Evolutionary conservation across 2,888 invertebrate genomes (phyloP).

Genomic region (Tiphia femorata): DNA sequence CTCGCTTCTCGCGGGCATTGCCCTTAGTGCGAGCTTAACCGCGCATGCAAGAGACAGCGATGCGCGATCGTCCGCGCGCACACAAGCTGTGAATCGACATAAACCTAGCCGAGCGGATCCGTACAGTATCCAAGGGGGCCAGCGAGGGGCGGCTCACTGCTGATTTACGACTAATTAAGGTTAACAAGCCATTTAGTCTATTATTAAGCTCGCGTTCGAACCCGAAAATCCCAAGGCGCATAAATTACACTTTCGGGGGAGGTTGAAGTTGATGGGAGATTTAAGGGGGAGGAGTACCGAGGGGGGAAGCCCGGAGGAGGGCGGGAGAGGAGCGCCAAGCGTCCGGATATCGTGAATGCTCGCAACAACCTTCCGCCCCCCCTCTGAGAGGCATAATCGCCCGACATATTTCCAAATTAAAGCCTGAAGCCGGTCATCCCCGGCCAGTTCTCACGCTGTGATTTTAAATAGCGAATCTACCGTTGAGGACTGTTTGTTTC

Average conservation of each 20-base stretch:
- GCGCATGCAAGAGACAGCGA: constrained; percentile 28
- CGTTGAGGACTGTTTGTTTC: constrained; percentile 52
- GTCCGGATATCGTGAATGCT: background rate
- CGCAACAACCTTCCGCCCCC: constrained; percentile 33
- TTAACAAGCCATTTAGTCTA: constrained; percentile 63
- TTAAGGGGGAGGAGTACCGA: no score
- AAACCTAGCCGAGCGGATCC: no score
- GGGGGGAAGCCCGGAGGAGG: constrained; percentile 17
- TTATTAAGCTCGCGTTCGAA: constrained; percentile 58
- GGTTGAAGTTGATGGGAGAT: background rate
- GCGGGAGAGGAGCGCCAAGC: background rate
- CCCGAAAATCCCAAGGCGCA: constrained; percentile 50
- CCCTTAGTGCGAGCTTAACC: no score
- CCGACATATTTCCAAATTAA: constrained; percentile 59
- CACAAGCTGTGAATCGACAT: no score
- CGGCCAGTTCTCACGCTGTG: constrained; percentile 55
- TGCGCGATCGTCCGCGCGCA: no score
- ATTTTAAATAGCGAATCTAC: constrained; percentile 60
- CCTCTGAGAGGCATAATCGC: constrained; percentile 53
- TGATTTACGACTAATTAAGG: constrained; percentile 65
- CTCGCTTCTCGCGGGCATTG: no score
- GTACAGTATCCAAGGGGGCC: no score
- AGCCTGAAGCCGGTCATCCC: constrained; percentile 32
- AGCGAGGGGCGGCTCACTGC: constrained; percentile 22
- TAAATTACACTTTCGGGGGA: constrained; percentile 47